Conservation (phyloP, 2,888 invertebrate species). For the Parelbella ahira region DNA sequence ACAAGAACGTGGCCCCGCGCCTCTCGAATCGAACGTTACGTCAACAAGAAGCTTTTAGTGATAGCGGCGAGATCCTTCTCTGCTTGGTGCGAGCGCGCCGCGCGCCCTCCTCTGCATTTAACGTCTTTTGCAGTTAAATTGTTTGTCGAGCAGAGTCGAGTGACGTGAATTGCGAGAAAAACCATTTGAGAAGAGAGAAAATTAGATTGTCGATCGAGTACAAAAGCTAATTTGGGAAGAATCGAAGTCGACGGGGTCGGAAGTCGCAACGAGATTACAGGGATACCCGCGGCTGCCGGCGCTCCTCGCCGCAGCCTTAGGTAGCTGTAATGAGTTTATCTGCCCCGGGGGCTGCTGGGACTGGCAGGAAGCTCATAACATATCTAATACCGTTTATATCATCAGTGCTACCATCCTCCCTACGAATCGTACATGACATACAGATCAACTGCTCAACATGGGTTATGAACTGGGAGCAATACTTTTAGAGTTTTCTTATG, state of each 20-base stretch:
- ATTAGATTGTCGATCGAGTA: constrained; percentile 71
- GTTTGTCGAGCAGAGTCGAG: constrained; percentile 47
- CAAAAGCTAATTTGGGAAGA: constrained; percentile 70
- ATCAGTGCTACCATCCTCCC: no score
- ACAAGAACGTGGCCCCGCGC: constrained; percentile 66
- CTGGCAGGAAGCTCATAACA: constrained; percentile 13
- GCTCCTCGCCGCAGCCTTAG: constrained; percentile 43
- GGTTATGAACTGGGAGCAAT: no score
- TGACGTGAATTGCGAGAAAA: constrained; percentile 52
- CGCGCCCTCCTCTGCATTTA: constrained; percentile 49
- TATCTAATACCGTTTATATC: constrained; percentile 8
- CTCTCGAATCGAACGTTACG: constrained; percentile 74
- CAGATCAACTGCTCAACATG: no score
- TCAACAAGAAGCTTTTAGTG: constrained; percentile 79
- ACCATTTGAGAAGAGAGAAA: constrained; percentile 55
- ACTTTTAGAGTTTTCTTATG: no score
- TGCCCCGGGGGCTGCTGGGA: constrained; percentile 71
- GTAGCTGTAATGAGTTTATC: constrained; percentile 75
- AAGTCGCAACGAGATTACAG: constrained; percentile 73
- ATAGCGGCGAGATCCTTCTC: constrained; percentile 53
- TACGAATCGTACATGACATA: no score
- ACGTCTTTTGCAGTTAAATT: constrained; percentile 46
- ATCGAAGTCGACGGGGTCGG: constrained; percentile 66
- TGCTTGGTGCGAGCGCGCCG: constrained; percentile 51
- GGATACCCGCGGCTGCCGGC: constrained; percentile 59